Base-by-base conservation (phyloP, 2,797 vertebrate genomes). In the Coilia nasus region DNA sequence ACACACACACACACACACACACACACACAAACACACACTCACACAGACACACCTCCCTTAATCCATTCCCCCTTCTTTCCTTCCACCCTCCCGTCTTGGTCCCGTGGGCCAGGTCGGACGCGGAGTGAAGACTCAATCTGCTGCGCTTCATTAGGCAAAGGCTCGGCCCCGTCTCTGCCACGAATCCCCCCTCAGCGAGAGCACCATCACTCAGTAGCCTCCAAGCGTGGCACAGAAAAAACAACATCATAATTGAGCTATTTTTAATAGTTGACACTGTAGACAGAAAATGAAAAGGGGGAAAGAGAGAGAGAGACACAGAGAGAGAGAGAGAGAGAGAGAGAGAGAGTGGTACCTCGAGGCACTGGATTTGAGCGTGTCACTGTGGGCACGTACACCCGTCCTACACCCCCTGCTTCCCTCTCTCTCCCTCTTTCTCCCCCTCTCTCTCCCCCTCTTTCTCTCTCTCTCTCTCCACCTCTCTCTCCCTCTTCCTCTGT, bases 111-210 rank as follows among this genome's bases (percentile, higher is more conserved):
- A 10, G 46, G 50, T 54, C 7, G 50, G 50, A 2, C 25, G 9
- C 54, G 60, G 81, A 84, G 41, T 60, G 56, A 85, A 44, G 57
- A 84, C 84, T 86, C 75, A 71, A 75, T 87, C 83, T 85, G 56
- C n/a, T 85, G 64, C 64, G 56, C 62, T 86, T 86, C 59, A 84
- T 87, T 84, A 83, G 47, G 83, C 85, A 83, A 80, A 86, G 82
- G 62, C 83, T 78, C 47, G 82, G 57, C 62, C 28, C 81, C 41
- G 47, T 86, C 83, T 83, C 84, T 82, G 67, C 31, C 47, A 75
- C 59, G 28, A 31, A 82, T 44, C 59, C 14, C 64, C 28, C 28
- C 81, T 75, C 46, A 80, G 28, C 71, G 31, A 35, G 28, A 17
- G 11, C 25, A 28, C 28, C 23, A 71, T 71, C 64, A 31, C 25